A percentile compares a stretch with the other conserved stretches of the same genome.
Conservation (phyloP, 2,113 vertebrate genomes). For the Malaclemys terrapin region DNA sequence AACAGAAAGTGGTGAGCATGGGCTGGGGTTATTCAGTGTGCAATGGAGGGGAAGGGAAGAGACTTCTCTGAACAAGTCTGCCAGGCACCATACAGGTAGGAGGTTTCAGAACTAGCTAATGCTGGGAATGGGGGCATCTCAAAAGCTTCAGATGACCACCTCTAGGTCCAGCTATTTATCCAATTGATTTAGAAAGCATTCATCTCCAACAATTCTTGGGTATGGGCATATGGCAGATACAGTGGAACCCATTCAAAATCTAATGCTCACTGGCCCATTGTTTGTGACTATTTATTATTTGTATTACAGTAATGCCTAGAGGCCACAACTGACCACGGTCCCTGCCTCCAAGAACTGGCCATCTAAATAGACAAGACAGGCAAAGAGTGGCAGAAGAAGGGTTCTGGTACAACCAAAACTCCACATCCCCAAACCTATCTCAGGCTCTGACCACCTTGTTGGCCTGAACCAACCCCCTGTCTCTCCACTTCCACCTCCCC, state of each 20-base stretch:
- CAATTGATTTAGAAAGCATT: not conserved
- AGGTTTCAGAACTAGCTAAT: not conserved
- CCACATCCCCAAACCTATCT: no score
- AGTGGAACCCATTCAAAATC: not conserved
- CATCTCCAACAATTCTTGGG: not conserved
- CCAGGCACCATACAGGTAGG: not conserved
- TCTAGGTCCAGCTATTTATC: not conserved
- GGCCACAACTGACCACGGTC: not conserved
- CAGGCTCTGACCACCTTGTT: no score
- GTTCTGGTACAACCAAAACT: no score
- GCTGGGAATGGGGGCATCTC: not conserved
- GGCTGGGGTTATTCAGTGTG: slow-evolving; percentile 3
- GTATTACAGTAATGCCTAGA: not conserved
- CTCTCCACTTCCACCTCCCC: no score
- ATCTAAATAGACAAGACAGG: not conserved
- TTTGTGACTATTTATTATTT: not conserved
- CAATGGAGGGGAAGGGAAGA: not conserved
- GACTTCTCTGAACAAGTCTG: not conserved
- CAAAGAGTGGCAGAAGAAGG: not conserved
- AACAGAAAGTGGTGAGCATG: not conserved
- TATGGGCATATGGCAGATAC: fast-evolving
- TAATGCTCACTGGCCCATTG: not conserved
- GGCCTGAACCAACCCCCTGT: no score
- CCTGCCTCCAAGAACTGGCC: not conserved
- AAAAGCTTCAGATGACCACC: not conserved